Evolutionary conservation across 2,797 vertebrate genomes (phyloP), one percentile per base, ranked within the genome.

Genomic region (Neosalanx taihuensis): DNA sequence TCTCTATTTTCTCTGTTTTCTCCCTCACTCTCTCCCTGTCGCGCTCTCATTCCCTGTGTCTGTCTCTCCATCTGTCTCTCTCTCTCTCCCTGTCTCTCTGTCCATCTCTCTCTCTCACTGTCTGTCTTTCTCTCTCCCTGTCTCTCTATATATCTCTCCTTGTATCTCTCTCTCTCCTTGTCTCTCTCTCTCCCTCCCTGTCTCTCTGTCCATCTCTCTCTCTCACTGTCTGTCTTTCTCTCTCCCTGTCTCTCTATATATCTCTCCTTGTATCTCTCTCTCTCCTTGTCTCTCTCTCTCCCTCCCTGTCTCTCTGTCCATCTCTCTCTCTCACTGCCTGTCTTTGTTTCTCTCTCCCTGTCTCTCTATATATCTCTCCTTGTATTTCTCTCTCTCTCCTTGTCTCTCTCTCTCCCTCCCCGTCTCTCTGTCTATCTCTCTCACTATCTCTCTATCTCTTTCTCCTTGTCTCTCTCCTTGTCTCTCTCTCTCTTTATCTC

Each of bases 381-480:
- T 35, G 7, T n/a, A 13, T 29, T 3, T 26, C 33, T 73, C 75
- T 56, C 65, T 74, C 69, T 71, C 62, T 72, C 49, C 26, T 31
- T 58, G 30, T 58, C 72, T 60, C 67, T 51, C 60, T 51, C 31
- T 75, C 67, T 74, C 61, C 71, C 57, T 76, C 74, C 72, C n/a
- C 26, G 13, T 57, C 61, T 57, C 70, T 65, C 5, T 33, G 37
- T 67, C 64, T 49, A 69, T 57, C 57, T 51, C 37, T 35, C 72
- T 58, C 67, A 46, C 59, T 26, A 37, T 26, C 75, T 64, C 72
- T 57, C 70, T 46, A 75, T 72, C 72, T 17, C 76, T 72, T 7
- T 6, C 79, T 23, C n/a, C 23, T 5, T 23, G 4, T 20, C 1
- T 20, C 84, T 83, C 73, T 76, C 79, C 83, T 76, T 63, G n/a